These are phyloP conservation scores for Epizoanthus illoricatus DNA, from an alignment of 92 coral and sea anemone genomes.

Conservation along the genomic window DNA sequence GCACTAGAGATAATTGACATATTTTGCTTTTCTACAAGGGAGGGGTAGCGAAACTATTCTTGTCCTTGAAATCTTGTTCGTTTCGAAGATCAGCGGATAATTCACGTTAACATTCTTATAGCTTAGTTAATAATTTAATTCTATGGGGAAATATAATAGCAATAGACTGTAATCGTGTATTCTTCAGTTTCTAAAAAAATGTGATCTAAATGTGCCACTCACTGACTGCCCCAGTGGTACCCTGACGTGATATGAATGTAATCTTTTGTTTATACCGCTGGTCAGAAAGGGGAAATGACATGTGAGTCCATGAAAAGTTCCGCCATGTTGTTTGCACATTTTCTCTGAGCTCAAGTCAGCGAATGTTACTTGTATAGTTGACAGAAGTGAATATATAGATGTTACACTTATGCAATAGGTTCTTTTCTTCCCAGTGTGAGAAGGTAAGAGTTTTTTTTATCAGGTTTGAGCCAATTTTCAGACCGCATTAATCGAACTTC, in stretches of 20 bases:
- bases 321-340: constrained; percentile 31
- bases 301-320: constrained; percentile 19
- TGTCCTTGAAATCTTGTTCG: background rate
- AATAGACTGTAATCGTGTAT: background rate
- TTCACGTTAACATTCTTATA: too few relatives aligned
- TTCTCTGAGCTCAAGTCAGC: background rate
- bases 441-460: too few relatives aligned
- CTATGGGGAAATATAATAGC: background rate
- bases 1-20: constrained; percentile 19
- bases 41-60: background rate
- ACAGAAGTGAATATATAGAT: too few relatives aligned
- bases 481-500: too few relatives aligned
- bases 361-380: background rate
- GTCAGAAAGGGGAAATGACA: constrained; percentile 30
- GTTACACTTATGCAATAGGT: too few relatives aligned
- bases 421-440: too few relatives aligned
- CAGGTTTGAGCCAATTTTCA: too few relatives aligned
- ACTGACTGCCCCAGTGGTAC: background rate
- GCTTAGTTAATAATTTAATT: background rate
- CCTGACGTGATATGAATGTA: background rate
- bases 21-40: background rate
- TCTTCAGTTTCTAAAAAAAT: background rate
- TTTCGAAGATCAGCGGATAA: background rate
- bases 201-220: background rate
- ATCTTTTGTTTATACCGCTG: constrained; percentile 17